phyloP scores from a whole-genome alignment of 2,113 vertebrate species.

The Chlorocebus sabaeus region DNA sequence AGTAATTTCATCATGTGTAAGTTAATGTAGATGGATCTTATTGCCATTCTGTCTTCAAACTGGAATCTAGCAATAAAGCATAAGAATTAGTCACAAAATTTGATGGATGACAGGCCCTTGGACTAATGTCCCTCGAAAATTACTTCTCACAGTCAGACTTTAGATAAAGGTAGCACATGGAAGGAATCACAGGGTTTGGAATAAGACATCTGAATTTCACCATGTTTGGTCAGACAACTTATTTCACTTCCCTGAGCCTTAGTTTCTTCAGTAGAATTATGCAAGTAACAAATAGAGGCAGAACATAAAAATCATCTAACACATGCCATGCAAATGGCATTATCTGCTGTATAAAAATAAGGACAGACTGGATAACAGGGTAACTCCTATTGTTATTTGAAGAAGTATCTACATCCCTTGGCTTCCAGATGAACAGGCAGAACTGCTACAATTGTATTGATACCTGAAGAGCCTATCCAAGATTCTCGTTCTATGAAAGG shows the following conservation, averaged over 20 bases:
- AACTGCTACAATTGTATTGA: not conserved
- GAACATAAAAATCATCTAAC: not conserved
- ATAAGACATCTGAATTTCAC: not conserved
- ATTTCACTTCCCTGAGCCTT: not conserved
- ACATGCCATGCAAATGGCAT: not conserved
- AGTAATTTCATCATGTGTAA: not conserved
- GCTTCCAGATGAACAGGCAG: not conserved
- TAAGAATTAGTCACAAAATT: not conserved
- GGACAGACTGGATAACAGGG: not conserved
- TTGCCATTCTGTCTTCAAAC: not conserved
- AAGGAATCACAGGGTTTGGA: not conserved
- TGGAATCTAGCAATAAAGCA: not conserved
- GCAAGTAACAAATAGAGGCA: not conserved
- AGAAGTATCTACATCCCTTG: not conserved
- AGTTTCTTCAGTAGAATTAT: not conserved
- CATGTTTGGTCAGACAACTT: not conserved
- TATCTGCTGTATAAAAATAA: not conserved
- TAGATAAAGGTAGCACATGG: not conserved
- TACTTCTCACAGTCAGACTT: not conserved
- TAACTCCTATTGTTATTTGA: not conserved
- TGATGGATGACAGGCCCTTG: not conserved
- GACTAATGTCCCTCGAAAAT: not conserved
- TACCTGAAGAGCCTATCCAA: not conserved
- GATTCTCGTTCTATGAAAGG: not conserved
- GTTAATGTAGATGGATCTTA: not conserved